Evolutionary conservation across 2,888 invertebrate species (phyloP), one percentile per base, ranked within the genome.

Genomic region (Matsumyia berberina): DNA sequence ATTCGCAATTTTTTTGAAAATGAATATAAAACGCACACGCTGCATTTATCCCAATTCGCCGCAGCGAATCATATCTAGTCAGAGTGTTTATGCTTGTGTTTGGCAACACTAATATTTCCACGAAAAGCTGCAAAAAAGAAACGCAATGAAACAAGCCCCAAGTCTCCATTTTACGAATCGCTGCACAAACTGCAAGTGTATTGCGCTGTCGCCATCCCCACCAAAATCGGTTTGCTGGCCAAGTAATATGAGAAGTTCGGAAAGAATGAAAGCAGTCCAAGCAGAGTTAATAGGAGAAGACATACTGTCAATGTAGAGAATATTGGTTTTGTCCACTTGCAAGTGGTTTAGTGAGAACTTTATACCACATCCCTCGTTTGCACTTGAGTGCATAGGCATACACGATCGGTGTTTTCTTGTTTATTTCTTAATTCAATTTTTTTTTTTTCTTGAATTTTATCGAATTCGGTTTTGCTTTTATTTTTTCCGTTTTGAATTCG

Each of bases 351-450:
- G 35, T 77, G 37, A 37, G 12, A 15, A 62, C 29, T 37, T 44
- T 73, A 74, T 64, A 64, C 77, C 82, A 83, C 78, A 69, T 69
- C 83, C 67, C 67, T 49, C 37, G 44, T 78, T 60, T 83, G 69
- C 49, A 78, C 60, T 78, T 69, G 15, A 62, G 42, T 79, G 69
- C 78, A 78, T 62, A 33, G 70, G 69, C 78, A 78, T 62, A 33
- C 46, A 31, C 19, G 58, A 51, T 55, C 49, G 8, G 19, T 39
- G 35, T 49, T 62, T 72, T 29, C 24, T 24, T 24, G 24, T 24
- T 24, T 24, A 24, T 24, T 24, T 4, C 24, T 24, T 24, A 24
- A 24, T 24, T 24, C 4, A 24, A 3, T 55, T 44, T 49, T 57
- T 12, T 15, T 39, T 33, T 11, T 17, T 44, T 33, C 7, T 55